Percentiles rank a stretch among this genome's conserved stretches.
Evolutionary conservation across 2,888 invertebrate species (phyloP).

Genomic region (Orgyia antiqua): DNA sequence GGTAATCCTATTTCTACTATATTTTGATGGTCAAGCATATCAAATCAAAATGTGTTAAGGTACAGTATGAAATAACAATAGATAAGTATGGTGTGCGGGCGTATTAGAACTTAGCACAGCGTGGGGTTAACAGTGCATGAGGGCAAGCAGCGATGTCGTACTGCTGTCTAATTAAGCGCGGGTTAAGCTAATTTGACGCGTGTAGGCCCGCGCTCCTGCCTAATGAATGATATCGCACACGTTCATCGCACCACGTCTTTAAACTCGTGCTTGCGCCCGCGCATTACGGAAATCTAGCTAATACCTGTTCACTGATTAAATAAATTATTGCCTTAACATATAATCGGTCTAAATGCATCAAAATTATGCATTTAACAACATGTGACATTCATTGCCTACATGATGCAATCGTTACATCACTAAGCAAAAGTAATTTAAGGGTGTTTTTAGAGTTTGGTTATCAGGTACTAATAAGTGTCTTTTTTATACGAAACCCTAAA

Average conservation of each 20-base stretch:
- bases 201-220: slow-evolving; percentile 52
- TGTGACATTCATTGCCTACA: no score
- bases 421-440: no score
- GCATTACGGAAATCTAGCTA: slow-evolving; percentile 52
- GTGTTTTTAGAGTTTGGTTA: no score
- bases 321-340: slow-evolving; percentile 36
- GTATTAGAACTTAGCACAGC: no score
- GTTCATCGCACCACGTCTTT: slow-evolving; percentile 65
- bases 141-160: slow-evolving; percentile 22
- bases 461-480: no score
- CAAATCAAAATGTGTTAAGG: no score
- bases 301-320: slow-evolving; percentile 44
- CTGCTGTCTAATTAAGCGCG: slow-evolving; percentile 68
- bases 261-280: slow-evolving; percentile 45
- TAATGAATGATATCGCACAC: slow-evolving; percentile 78
- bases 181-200: slow-evolving; percentile 72
- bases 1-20: no score
- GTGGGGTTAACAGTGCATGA: slow-evolving; percentile 27
- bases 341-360: slow-evolving; percentile 11
- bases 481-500: no score
- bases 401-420: no score
- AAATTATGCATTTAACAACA: slow-evolving; percentile 17
- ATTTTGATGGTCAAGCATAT: no score
- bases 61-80: no score
- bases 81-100: slow-evolving; percentile 5